These are phyloP conservation scores for Atta cephalotes DNA, from an alignment of 1,140 invertebrate genomes.

Conservation along the genomic window DNA sequence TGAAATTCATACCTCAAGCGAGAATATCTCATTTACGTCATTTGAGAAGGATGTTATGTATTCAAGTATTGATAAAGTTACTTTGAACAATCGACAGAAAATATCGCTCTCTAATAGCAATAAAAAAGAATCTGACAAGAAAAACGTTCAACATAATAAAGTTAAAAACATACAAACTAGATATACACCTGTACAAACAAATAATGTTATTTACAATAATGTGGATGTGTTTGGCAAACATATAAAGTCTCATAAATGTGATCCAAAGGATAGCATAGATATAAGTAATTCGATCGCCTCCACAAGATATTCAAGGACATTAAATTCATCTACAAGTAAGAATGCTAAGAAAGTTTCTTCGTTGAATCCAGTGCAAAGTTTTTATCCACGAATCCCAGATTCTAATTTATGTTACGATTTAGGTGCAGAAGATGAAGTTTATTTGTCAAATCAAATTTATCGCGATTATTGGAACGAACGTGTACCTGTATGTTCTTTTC, in stretches of 20 bases:
- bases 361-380: background rate
- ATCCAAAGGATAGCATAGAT: background rate
- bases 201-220: slow-evolving; percentile 15
- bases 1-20: background rate
- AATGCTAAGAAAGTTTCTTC: background rate
- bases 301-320: background rate
- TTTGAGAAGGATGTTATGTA: background rate
- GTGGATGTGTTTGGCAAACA: background rate
- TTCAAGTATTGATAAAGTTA: background rate
- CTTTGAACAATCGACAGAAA: background rate
- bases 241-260: background rate
- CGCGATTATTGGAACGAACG: background rate
- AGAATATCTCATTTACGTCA: background rate
- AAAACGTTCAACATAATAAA: slow-evolving; percentile 38
- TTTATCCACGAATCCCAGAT: no score
- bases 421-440: background rate
- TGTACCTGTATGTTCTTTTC: background rate
- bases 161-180: slow-evolving; percentile 12
- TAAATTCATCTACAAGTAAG: background rate
- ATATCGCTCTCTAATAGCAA: background rate
- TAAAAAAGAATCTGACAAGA: background rate
- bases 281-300: background rate
- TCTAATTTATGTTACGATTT: background rate
- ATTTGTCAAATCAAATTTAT: background rate
- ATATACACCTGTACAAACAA: slow-evolving; percentile 11